Evolutionary conservation across 2,113 vertebrate genomes (phyloP).

Genomic region (Eptesicus fuscus): DNA sequence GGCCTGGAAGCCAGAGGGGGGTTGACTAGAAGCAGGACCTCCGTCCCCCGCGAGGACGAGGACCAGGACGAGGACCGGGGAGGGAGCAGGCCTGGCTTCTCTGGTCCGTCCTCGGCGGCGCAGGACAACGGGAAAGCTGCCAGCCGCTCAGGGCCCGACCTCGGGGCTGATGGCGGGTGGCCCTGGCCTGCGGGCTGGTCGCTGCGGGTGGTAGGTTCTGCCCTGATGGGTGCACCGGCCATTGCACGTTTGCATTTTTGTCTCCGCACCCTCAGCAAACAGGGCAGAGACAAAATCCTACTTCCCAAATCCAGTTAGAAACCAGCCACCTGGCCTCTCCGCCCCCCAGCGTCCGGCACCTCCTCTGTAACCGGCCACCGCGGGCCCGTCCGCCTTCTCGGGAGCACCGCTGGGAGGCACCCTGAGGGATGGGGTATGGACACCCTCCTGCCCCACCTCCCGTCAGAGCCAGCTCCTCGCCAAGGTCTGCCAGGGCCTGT

Average conservation of each 20-base stretch:
- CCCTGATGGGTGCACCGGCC: neutral
- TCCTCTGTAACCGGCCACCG: too few species aligned
- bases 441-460: too few species aligned
- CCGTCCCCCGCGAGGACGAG: neutral
- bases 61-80: too few species aligned
- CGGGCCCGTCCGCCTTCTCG: neutral
- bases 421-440: neutral
- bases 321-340: accelerated
- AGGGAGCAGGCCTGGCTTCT: neutral
- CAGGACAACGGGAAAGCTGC: neutral
- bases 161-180: neutral
- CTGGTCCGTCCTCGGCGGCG: neutral
- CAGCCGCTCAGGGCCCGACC: neutral
- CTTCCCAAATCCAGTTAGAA: neutral
- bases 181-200: neutral
- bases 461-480: neutral
- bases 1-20: neutral
- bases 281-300: neutral
- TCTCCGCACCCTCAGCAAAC: neutral
- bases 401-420: neutral
- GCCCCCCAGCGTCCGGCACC: accelerated
- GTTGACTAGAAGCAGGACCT: neutral
- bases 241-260: accelerated
- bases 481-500: neutral
- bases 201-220: neutral